Evolutionary conservation across 2,888 invertebrate genomes (phyloP).

Genomic region (Phengaris arion): DNA sequence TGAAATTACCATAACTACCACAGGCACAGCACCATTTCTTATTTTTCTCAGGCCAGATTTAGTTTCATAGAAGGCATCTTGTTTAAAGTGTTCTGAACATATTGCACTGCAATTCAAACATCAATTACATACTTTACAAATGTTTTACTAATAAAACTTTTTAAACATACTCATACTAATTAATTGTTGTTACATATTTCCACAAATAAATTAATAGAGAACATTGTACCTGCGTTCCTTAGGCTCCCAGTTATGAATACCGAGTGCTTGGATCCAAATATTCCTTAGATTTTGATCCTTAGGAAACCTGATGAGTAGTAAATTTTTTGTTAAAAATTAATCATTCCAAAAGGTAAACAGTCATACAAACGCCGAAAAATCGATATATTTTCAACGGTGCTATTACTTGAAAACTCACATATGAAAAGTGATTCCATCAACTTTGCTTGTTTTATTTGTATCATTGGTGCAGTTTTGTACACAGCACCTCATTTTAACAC

Average conservation of each 20-base stretch:
- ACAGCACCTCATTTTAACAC: conserved; percentile 57
- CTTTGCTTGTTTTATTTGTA: conserved; percentile 53
- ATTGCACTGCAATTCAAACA: conserved; percentile 46
- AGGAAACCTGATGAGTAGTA: conserved; percentile 52
- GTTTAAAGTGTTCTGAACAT: conserved; percentile 64
- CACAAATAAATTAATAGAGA: neutral
- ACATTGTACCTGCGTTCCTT: conserved; percentile 47
- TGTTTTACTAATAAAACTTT: too few relatives aligned
- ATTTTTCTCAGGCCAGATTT: conserved; percentile 55
- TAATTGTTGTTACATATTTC: too few relatives aligned
- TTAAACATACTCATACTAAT: too few relatives aligned
- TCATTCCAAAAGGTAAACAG: neutral
- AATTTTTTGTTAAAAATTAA: neutral
- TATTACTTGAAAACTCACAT: conserved; percentile 50
- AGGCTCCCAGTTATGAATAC: conserved; percentile 52
- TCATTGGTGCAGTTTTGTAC: conserved; percentile 59
- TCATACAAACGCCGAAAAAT: neutral
- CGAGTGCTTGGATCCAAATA: conserved; percentile 57
- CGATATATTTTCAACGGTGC: conserved; percentile 6
- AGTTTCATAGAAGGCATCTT: conserved; percentile 58
- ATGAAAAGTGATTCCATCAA: conserved; percentile 64
- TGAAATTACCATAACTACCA: conserved; percentile 38
- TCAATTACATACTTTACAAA: neutral
- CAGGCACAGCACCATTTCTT: conserved; percentile 55
- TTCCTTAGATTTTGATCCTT: conserved; percentile 52